These are phyloP conservation scores for Eilema caniola DNA, from an alignment of 2,888 invertebrate species.

Conservation along the genomic window DNA sequence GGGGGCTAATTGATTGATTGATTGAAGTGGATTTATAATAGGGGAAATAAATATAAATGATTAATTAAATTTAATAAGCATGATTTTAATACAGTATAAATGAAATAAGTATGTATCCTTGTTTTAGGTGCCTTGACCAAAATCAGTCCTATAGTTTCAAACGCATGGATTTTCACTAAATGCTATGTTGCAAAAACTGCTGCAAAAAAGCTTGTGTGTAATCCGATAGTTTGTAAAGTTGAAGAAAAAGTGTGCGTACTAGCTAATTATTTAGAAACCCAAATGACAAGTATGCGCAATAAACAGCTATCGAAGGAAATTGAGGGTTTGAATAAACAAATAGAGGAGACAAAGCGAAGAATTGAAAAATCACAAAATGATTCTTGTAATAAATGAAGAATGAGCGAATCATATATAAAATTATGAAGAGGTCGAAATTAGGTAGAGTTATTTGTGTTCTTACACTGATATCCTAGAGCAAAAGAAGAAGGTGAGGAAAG, in stretches of 20 bases:
- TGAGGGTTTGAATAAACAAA: constrained; percentile 68
- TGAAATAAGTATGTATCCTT: neutral
- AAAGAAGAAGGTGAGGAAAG: no score
- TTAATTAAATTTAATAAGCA: neutral
- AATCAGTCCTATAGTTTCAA: constrained; percentile 64
- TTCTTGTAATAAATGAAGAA: neutral
- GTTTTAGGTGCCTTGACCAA: constrained; percentile 74
- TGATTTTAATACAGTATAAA: neutral
- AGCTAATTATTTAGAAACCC: constrained; percentile 48
- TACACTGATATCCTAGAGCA: no score
- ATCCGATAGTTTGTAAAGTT: constrained; percentile 60
- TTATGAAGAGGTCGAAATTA: no score
- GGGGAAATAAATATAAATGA: no score
- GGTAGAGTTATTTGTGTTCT: no score
- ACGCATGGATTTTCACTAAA: constrained; percentile 67
- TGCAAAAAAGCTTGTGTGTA: constrained; percentile 64
- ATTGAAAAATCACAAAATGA: constrained; percentile 28
- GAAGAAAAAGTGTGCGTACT: constrained; percentile 57
- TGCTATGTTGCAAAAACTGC: constrained; percentile 53
- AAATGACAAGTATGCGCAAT: constrained; percentile 61
- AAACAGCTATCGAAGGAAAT: constrained; percentile 64
- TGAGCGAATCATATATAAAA: neutral
- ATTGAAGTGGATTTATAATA: no score
- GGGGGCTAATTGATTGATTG: no score
- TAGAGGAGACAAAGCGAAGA: constrained; percentile 64